Conservation (phyloP, 2,797 vertebrate genomes). For the Echiichthys vipera region DNA sequence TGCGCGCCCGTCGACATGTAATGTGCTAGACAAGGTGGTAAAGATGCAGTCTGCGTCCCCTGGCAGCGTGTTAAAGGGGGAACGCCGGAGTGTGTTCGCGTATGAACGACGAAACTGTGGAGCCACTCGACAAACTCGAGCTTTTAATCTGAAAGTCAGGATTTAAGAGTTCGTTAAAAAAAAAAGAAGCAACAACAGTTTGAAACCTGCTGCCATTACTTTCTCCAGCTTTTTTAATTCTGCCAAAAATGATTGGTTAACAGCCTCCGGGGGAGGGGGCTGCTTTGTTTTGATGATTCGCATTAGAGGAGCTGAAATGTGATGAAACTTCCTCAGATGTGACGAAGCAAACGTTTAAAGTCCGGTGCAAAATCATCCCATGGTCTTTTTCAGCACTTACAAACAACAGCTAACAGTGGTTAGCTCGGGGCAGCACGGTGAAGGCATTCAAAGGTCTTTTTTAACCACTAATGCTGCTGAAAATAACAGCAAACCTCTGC, state of each 20-base stretch:
- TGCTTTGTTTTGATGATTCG: too few species aligned
- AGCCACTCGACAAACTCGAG: background rate
- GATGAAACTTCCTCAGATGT: too few species aligned
- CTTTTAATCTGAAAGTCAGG: background rate
- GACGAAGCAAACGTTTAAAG: too few species aligned
- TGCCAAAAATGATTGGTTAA: background rate
- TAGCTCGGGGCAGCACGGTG: too few species aligned
- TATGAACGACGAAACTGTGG: slow-evolving; percentile 1
- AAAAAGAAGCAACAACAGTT: background rate
- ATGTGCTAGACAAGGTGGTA: slow-evolving; percentile 56
- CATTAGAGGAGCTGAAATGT: too few species aligned
- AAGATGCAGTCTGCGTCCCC: slow-evolving; percentile 19
- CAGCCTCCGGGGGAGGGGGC: background rate
- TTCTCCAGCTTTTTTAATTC: background rate
- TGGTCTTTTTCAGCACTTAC: too few species aligned
- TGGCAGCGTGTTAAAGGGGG: slow-evolving; percentile 8
- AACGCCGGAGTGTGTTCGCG: slow-evolving; percentile 9
- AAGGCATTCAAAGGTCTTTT: too few species aligned
- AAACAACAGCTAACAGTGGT: too few species aligned
- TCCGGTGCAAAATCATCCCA: too few species aligned
- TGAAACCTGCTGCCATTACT: background rate
- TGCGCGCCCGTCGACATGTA: slow-evolving; percentile 29
- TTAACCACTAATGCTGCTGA: too few species aligned
- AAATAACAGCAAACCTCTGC: too few species aligned
- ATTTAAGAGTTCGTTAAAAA: background rate